phyloP scores from a whole-genome alignment of 2,888 invertebrate species.

The Cerastoderma edule region DNA sequence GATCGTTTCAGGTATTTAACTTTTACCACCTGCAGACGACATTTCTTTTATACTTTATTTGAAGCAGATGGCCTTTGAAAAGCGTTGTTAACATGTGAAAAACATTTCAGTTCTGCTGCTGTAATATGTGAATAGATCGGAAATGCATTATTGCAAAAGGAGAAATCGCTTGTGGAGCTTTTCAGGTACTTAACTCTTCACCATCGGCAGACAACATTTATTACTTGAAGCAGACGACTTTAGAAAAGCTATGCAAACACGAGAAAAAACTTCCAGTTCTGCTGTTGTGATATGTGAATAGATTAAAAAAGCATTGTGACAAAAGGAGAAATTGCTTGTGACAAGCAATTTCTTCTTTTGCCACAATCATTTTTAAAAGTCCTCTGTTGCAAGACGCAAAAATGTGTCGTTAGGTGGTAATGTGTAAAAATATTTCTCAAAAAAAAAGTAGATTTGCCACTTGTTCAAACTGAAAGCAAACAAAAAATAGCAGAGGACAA shows the following conservation, averaged over 20 bases:
- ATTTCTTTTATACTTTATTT: too few species aligned
- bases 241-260: background rate
- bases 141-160: too few species aligned
- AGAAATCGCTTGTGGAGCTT: too few species aligned
- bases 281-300: background rate
- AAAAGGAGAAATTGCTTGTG: slow-evolving; percentile 1
- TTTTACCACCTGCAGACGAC: too few species aligned
- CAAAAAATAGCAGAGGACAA: background rate
- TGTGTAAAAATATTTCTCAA: background rate
- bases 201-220: background rate
- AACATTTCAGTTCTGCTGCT: too few species aligned
- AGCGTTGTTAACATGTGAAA: too few species aligned
- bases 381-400: background rate
- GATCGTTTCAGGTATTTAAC: too few species aligned
- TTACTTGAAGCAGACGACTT: background rate
- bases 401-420: background rate
- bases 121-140: too few species aligned
- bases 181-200: background rate
- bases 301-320: too few species aligned
- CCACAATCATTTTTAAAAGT: background rate
- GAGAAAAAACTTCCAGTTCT: background rate
- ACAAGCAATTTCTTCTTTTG: slow-evolving; percentile 11
- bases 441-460: background rate
- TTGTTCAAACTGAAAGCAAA: background rate
- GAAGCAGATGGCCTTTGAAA: too few species aligned